phyloP scores from a whole-genome alignment of 2,797 vertebrate genomes.

The Silurus aristotelis region DNA sequence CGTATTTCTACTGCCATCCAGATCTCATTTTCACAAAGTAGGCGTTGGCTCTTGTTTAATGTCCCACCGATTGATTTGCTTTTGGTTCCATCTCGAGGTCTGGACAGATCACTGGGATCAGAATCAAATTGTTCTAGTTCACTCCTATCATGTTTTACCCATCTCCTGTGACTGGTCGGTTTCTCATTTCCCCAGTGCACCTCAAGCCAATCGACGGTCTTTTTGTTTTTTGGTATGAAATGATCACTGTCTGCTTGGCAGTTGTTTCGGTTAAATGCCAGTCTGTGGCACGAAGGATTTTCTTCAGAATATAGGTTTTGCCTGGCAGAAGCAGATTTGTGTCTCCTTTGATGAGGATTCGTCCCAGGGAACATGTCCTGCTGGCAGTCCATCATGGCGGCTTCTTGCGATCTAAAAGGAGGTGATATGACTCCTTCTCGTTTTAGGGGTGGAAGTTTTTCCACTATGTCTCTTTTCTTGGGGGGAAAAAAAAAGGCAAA shows the following conservation, averaged over 20 bases:
- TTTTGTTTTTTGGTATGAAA: conserved; percentile 36
- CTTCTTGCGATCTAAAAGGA: conserved; percentile 55
- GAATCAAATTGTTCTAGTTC: conserved; percentile 12
- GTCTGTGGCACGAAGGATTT: conserved; percentile 75
- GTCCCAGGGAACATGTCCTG: conserved; percentile 47
- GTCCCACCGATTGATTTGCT: conserved; percentile 40
- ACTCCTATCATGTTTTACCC: neutral
- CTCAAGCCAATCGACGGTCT: conserved; percentile 47
- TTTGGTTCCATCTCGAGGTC: conserved; percentile 19
- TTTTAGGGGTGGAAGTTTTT: conserved; percentile 54
- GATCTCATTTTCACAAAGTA: conserved; percentile 63
- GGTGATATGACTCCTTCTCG: conserved; percentile 49
- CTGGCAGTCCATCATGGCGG: conserved; percentile 49
- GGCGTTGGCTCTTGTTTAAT: conserved; percentile 47
- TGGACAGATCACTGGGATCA: neutral
- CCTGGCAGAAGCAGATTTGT: conserved; percentile 49
- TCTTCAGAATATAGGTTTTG: conserved; percentile 27
- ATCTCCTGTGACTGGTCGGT: conserved; percentile 3
- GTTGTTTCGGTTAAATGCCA: conserved; percentile 44
- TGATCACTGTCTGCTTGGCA: conserved; percentile 38
- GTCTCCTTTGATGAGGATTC: conserved; percentile 42
- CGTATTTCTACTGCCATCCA: conserved; percentile 72
- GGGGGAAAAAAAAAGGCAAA: conserved; percentile 43
- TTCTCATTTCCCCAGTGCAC: neutral
- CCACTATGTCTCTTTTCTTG: conserved; percentile 48